Conservation (phyloP, 1,140 invertebrate species). For the Eurosta solidaginis region DNA sequence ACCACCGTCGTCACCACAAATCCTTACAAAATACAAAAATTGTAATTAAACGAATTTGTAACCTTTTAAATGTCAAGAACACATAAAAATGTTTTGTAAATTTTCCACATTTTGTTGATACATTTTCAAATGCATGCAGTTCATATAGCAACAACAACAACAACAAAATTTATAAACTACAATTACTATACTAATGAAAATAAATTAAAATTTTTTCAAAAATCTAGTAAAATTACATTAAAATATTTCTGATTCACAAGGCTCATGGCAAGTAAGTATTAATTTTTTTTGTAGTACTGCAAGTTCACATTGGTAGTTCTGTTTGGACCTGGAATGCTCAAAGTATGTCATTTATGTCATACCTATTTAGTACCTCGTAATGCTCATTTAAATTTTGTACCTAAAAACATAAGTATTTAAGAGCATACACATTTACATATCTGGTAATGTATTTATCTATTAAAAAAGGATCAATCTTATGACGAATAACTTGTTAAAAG, state of each 20-base stretch:
- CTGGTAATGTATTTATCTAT: background rate
- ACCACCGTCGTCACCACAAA: background rate
- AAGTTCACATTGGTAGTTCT: too few species aligned
- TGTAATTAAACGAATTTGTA: slow-evolving; percentile 28
- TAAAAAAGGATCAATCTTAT: background rate
- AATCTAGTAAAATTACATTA: background rate
- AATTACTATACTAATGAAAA: background rate
- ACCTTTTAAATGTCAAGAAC: slow-evolving; percentile 17
- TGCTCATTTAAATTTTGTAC: background rate
- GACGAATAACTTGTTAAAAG: background rate
- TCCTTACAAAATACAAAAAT: slow-evolving; percentile 17
- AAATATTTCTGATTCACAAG: background rate
- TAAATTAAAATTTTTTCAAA: slow-evolving; percentile 18
- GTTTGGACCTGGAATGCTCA: too few species aligned
- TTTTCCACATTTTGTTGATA: slow-evolving; percentile 3
- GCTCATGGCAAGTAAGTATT: background rate
- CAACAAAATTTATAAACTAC: background rate
- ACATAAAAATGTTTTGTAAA: slow-evolving; percentile 14
- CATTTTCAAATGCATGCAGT: slow-evolving; percentile 16
- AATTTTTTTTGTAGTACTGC: too few species aligned
- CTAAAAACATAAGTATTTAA: background rate
- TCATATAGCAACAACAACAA: too few species aligned
- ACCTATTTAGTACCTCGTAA: background rate
- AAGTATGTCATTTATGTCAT: too few species aligned
- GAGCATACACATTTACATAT: background rate